Evolutionary conservation across 2,797 vertebrate genomes (phyloP), one percentile per base, ranked within the genome.

Genomic region (Sebastes steindachneri): DNA sequence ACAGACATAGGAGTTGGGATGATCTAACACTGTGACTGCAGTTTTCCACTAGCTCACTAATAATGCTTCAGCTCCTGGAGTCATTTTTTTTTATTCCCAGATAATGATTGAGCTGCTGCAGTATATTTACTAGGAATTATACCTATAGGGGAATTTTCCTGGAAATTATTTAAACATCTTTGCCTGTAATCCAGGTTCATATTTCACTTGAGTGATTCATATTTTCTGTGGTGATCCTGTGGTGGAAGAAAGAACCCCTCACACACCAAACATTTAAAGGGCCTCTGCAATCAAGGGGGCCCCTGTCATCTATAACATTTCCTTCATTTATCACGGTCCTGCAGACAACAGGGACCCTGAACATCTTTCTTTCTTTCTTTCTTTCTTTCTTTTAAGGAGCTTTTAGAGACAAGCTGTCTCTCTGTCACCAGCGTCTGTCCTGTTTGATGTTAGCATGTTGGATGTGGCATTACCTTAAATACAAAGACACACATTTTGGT

Each of bases 1-100:
- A 25, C 78, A 82, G 85, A 82, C 86, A 75, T 12, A 37, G n/a
- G 53, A 70, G 63, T 8, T 14, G 26, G 64, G 26, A 74, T 82
- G 85, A 92, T 75, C 83, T 86, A 84, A 89, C 77, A 1, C 45
- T 0, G 2, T 88, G 86, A 91, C 85, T 79, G 62, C 48, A 70
- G 3, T 88, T 90, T 93, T 93, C 91, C 93, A 92, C 88, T 86
- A 41, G 60, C 83, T 92, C 88, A 89, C 68, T 37, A 78, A 69
- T 48, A 78, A 69, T 55, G 66, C 67, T 29, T 75, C 73, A 69
- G 72, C 75, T 73, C 67, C 62, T 68, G 26, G 35, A 62, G 64
- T 73, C 11, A 19, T 63, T 69, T 73, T 51, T 37, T 65, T 77
- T 11, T 77, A 71, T 74, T 7, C 15, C 65, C 60, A 76, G 73